Percentiles rank a stretch among this genome's conserved stretches.
Conservation (phyloP, 1,140 invertebrate genomes). For the Ctenoplectra terminalis region DNA sequence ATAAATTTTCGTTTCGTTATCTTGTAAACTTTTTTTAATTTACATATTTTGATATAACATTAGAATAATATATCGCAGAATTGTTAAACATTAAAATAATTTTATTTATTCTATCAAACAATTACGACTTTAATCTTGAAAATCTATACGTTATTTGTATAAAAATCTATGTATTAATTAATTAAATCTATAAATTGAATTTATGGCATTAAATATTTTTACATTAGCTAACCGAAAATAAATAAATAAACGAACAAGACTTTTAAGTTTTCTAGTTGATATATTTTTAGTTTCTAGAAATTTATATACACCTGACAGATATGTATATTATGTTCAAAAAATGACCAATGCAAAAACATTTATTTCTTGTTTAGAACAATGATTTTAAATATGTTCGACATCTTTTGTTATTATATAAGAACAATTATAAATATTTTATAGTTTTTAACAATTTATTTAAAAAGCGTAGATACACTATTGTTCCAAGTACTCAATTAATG, state of each 20-base stretch:
- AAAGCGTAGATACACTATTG: no score
- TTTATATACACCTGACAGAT: background rate
- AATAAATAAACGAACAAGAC: background rate
- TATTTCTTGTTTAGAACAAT: slow-evolving; percentile 14
- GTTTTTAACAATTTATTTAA: slow-evolving; percentile 32
- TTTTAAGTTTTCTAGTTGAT: background rate
- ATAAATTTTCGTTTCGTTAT: no score
- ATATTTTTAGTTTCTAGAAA: slow-evolving; percentile 10
- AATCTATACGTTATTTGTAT: no score
- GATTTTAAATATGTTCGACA: slow-evolving; percentile 16
- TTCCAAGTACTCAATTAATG: no score
- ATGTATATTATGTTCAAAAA: slow-evolving; percentile 33
- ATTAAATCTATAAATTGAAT: no score
- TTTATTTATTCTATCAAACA: slow-evolving; percentile 18
- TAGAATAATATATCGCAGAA: no score
- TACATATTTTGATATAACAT: no score
- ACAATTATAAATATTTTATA: slow-evolving; percentile 17
- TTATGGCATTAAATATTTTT: slow-evolving; percentile 15
- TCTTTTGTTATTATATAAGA: slow-evolving; percentile 27
- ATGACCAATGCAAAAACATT: slow-evolving; percentile 6
- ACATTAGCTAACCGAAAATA: background rate
- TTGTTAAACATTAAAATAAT: background rate
- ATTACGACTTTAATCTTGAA: background rate
- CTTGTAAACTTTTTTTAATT: no score
- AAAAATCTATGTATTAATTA: no score